These are phyloP conservation scores for Scaptomyza cyrtandrae DNA, from an alignment of 2,888 invertebrate species.

Conservation along the genomic window DNA sequence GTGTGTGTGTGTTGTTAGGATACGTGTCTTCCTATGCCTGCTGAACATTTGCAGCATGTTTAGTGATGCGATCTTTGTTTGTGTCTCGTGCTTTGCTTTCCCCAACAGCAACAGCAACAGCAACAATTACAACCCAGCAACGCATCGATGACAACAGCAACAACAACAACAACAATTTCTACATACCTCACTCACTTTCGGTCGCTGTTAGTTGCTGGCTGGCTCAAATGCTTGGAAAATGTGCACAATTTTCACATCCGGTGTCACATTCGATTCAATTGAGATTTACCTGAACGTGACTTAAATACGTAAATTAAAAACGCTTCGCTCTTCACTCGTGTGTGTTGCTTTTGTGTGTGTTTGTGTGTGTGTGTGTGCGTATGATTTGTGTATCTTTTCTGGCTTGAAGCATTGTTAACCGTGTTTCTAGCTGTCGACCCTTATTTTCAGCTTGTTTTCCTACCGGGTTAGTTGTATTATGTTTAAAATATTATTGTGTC, in stretches of 20 bases:
- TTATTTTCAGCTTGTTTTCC: constrained; percentile 42
- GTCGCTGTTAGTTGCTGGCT: constrained; percentile 27
- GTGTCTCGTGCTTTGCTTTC: constrained; percentile 76
- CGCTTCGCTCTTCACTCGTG: constrained; percentile 38
- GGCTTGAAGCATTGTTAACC: constrained; percentile 34
- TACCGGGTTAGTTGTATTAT: constrained; percentile 17
- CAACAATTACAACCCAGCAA: constrained; percentile 38
- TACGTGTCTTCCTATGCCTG: constrained; percentile 72
- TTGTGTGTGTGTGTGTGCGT: constrained; percentile 21
- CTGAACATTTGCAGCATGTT: constrained; percentile 72
- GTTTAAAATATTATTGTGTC: constrained; percentile 35
- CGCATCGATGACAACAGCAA: constrained; percentile 33
- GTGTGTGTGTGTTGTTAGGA: constrained; percentile 54
- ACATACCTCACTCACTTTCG: constrained; percentile 35
- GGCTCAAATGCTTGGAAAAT: constrained; percentile 77
- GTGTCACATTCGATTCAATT: constrained; percentile 82
- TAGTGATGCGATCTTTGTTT: constrained; percentile 78
- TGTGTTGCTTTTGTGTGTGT: neutral
- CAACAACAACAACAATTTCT: constrained; percentile 33
- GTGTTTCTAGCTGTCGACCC: constrained; percentile 38
- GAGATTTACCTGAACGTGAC: constrained; percentile 82
- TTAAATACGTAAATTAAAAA: constrained; percentile 81
- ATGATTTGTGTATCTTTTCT: constrained; percentile 21
- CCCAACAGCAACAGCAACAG: constrained; percentile 53
- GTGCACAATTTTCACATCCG: constrained; percentile 81